A percentile compares a stretch with the other conserved stretches of the same genome.
phyloP scores from a whole-genome alignment of 1,140 invertebrate species.

The Phortica variegata region DNA sequence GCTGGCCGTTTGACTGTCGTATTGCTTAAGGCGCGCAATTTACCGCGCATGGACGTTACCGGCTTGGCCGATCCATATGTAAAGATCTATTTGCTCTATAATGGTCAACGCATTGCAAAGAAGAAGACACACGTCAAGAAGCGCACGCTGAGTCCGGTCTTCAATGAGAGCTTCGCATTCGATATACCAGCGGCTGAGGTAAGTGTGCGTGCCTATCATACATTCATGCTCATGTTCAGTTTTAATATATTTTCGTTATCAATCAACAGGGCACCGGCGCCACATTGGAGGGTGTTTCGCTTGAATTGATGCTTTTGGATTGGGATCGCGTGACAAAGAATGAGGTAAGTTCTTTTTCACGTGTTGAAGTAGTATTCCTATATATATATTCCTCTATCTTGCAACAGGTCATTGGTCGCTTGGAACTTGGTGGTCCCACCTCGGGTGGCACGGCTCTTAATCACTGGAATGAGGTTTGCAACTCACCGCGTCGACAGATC shows the following conservation, averaged over 20 bases:
- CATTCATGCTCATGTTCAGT: background rate
- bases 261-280: conserved; percentile 64
- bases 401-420: conserved; percentile 87
- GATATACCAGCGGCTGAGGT: conserved; percentile 70
- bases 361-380: background rate
- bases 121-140: conserved; percentile 99
- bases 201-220: conserved; percentile 5
- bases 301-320: conserved; percentile 92
- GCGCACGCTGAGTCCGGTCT: conserved; percentile 94
- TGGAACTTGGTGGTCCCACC: conserved; percentile 84
- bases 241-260: background rate
- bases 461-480: conserved; percentile 96
- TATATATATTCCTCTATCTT: background rate
- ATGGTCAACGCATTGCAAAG: conserved; percentile 96
- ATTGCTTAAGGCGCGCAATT: conserved; percentile 87
- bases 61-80: conserved; percentile 93
- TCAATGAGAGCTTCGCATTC: conserved; percentile 95
- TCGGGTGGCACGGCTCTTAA: conserved; percentile 78
- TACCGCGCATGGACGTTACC: conserved; percentile 94
- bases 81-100: conserved; percentile 95
- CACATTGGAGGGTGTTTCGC: conserved; percentile 82
- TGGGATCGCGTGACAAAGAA: conserved; percentile 98
- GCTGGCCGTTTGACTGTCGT: conserved; percentile 86
- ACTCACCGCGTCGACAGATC: conserved; percentile 93
- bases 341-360: conserved; percentile 66